Conservation (phyloP, 2,797 vertebrate species). For the Fistularia commersonii region DNA sequence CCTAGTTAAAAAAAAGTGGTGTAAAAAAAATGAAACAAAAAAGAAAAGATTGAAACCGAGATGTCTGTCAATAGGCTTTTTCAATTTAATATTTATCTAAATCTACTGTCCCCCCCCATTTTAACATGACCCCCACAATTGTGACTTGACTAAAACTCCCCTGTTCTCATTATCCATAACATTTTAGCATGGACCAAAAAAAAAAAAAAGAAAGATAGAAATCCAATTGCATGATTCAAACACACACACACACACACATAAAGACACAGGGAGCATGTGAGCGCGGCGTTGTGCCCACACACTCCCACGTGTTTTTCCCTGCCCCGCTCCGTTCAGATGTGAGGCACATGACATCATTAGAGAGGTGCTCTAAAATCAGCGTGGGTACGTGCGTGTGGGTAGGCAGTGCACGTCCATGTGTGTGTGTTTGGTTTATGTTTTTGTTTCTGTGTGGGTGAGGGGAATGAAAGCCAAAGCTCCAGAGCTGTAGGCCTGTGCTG, state of each 20-base stretch:
- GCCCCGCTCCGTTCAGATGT: slow-evolving; percentile 60
- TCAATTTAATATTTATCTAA: not conserved
- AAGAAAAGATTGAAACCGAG: too few relatives aligned
- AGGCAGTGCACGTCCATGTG: slow-evolving; percentile 30
- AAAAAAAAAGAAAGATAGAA: slow-evolving; percentile 19
- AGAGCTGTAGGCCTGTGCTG: slow-evolving; percentile 54
- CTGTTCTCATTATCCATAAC: slow-evolving; percentile 23
- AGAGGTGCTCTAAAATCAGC: slow-evolving; percentile 62
- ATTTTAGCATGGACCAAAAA: slow-evolving; percentile 21
- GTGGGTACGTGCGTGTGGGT: slow-evolving; percentile 65
- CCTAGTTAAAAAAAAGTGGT: too few relatives aligned
- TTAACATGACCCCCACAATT: not conserved
- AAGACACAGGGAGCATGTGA: slow-evolving; percentile 21
- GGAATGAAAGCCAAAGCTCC: slow-evolving; percentile 65
- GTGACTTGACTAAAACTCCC: not conserved
- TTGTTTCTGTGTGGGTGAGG: slow-evolving; percentile 60
- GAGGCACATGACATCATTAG: slow-evolving; percentile 75
- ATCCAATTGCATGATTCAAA: slow-evolving; percentile 26
- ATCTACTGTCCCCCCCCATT: not conserved
- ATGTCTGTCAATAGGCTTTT: too few relatives aligned
- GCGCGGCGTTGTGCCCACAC: slow-evolving; percentile 52
- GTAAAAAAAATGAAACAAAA: too few relatives aligned
- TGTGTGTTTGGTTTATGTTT: slow-evolving; percentile 35
- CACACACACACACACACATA: slow-evolving; percentile 14
- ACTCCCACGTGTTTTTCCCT: slow-evolving; percentile 62